These are phyloP conservation scores for Galeruca laticollis DNA, from an alignment of 2,888 invertebrate genomes.

Conservation along the genomic window DNA sequence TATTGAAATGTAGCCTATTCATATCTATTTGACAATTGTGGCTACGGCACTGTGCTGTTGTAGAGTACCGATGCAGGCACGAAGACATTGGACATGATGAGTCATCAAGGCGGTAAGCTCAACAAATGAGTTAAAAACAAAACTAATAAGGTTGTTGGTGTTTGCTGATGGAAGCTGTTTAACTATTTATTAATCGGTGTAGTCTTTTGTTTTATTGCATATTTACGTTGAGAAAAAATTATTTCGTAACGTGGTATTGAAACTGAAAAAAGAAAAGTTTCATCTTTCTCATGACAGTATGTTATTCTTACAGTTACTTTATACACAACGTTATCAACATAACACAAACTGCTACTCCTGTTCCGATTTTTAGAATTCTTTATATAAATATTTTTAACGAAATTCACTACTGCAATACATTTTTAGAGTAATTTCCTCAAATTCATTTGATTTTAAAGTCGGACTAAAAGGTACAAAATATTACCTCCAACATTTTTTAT, in stretches of 20 bases:
- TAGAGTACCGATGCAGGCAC: conserved; percentile 95
- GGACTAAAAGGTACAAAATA: no score
- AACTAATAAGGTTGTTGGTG: conserved; percentile 50
- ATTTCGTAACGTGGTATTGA: neutral
- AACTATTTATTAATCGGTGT: conserved; percentile 49
- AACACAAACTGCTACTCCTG: neutral
- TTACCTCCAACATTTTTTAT: no score
- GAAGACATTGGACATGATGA: conserved; percentile 89
- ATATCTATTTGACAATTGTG: conserved; percentile 39
- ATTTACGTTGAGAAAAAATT: conserved; percentile 49
- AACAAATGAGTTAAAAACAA: conserved; percentile 44
- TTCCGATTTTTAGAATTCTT: neutral
- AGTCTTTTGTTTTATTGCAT: conserved; percentile 57
- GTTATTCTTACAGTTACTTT: neutral
- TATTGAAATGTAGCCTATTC: conserved; percentile 26
- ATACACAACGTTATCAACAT: neutral
- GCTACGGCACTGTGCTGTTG: conserved; percentile 64
- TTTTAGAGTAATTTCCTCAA: no score
- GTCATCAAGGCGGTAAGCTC: conserved; percentile 94
- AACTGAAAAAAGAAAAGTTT: neutral
- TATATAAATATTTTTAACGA: neutral
- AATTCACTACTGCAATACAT: neutral
- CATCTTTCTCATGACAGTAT: neutral
- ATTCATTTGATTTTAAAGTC: no score
- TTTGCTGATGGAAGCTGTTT: conserved; percentile 51